Percentiles rank a stretch among this genome's conserved stretches.
Conservation (phyloP, 2,888 invertebrate species). For the Gryllus longicercus region DNA sequence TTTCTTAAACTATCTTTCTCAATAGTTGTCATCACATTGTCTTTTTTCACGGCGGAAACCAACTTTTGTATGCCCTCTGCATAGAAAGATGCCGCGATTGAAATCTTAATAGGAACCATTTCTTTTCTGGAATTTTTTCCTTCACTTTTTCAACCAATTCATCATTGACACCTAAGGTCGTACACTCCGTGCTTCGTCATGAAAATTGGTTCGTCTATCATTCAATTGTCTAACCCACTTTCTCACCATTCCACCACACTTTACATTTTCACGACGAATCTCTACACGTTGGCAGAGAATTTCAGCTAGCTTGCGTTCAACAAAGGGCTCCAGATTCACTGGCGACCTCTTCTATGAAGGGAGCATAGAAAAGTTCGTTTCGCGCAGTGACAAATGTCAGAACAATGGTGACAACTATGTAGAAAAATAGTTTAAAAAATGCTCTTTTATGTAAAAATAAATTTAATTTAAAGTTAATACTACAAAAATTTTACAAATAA, state of each 20-base stretch:
- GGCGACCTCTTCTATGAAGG: too few species aligned
- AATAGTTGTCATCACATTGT: not conserved
- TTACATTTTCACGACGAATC: not conserved
- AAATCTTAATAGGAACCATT: not conserved
- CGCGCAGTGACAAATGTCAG: too few species aligned
- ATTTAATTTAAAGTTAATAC: too few species aligned
- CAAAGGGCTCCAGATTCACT: too few species aligned
- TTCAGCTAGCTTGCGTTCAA: not conserved
- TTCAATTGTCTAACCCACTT: not conserved
- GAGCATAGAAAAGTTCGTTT: too few species aligned
- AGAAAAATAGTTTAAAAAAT: too few species aligned
- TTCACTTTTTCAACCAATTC: conserved; percentile 30
- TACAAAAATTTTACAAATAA: too few species aligned
- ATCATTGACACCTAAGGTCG: conserved; percentile 41
- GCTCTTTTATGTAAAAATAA: too few species aligned
- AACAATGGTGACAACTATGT: too few species aligned
- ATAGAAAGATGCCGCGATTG: not conserved
- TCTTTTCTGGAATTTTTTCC: too few species aligned
- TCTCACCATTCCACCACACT: not conserved
- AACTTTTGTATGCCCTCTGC: not conserved
- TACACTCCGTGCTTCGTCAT: not conserved
- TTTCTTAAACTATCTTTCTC: too few species aligned
- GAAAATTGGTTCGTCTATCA: not conserved
- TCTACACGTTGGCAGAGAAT: not conserved
- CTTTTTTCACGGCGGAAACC: not conserved